A percentile compares a stretch with the other conserved stretches of the same genome.
Conservation (phyloP, 2,888 invertebrate genomes). For the Octonoba sinensis region DNA sequence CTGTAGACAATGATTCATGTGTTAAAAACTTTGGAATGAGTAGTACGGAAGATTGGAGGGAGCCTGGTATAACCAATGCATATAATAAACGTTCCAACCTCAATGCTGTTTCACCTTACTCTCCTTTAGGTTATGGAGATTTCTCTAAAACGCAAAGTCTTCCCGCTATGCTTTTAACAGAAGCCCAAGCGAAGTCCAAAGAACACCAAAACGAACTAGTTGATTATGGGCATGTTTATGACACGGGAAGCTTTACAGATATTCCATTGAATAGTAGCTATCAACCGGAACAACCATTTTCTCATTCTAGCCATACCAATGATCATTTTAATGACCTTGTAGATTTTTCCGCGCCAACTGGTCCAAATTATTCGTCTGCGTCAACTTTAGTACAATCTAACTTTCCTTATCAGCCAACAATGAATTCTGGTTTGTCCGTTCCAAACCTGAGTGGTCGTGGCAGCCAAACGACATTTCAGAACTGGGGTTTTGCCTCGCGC, state of each 20-base stretch:
- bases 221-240: constrained; percentile 28
- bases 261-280: constrained; percentile 41
- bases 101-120: constrained; percentile 29
- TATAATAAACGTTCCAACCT: constrained; percentile 51
- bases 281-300: constrained; percentile 13
- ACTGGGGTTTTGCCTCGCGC: constrained; percentile 41
- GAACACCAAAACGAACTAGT: constrained; percentile 26
- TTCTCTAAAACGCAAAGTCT: constrained; percentile 63
- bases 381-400: constrained; percentile 47
- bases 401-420: constrained; percentile 33
- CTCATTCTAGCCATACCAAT: constrained; percentile 25
- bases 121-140: constrained; percentile 50
- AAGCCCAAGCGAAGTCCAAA: constrained; percentile 28
- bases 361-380: constrained; percentile 30
- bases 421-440: constrained; percentile 43
- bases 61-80: constrained; percentile 42
- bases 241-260: constrained; percentile 55
- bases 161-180: constrained; percentile 40
- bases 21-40: constrained; percentile 61
- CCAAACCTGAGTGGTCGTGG: constrained; percentile 39
- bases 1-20: constrained; percentile 29
- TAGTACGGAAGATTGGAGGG: constrained; percentile 58
- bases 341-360: constrained; percentile 28
- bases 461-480: constrained; percentile 27
- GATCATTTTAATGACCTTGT: constrained; percentile 30